Evolutionary conservation across 1,140 invertebrate genomes (phyloP), one percentile per base, ranked within the genome.

Genomic region (Aplysia californica): DNA sequence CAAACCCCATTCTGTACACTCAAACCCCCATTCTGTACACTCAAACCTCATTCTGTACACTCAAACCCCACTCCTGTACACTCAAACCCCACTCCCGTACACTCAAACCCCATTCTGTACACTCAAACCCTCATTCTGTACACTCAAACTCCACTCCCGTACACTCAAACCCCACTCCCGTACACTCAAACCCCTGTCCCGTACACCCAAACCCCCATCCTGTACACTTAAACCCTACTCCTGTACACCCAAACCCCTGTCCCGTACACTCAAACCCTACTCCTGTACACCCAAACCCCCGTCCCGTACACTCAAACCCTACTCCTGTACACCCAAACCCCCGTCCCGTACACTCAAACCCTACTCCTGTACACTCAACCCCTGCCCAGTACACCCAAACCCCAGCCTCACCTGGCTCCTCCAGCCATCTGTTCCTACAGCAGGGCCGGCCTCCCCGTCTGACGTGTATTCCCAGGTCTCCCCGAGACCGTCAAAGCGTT

Each of bases 391-490:
- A 50, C 44, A 50, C 44, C 58, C 26, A 10, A 61, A 18, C 6
- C 10, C 15, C 20, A 61, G 6, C 29, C 10, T 61, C 58, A 18
- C 29, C 29, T 31, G 18, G 10, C 6, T 31, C 15, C 6, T 10
- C 29, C 6, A 10, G 29, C 29, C 29, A 31, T 6, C 58, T 61
- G 18, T 10, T 10, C 29, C n/a, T 26, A 33, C 67, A 35, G 41
- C 39, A 31, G 3, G 36, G 33, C 23, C 39, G 20, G 23, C 33
- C 31, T 39, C 64, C 6, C 55, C 33, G 58, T 20, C 68, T 44
- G 31, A 44, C 5, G 71, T 65, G 44, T 80, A 79, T 18, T 73
- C 67, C 10, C 71, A 36, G 0, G 69, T 35, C 6, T 78, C 79
- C 33, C 67, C 71, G 64, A 78, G 33, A 6, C 58, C 59, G n/a